phyloP scores from a whole-genome alignment of 2,797 vertebrate genomes.

The Acanthornis magna region DNA sequence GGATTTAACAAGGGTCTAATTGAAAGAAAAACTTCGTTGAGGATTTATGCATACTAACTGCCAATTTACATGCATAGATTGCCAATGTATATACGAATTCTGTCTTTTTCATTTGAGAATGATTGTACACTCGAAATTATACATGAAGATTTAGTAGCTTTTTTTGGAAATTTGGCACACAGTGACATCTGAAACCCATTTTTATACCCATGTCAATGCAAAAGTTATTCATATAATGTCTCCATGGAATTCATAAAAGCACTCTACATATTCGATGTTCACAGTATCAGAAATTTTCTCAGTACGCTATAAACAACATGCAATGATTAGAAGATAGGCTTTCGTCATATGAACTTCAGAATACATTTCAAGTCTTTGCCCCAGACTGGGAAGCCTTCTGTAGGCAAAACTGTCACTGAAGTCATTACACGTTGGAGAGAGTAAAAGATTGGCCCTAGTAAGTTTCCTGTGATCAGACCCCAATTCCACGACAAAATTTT shows the following conservation, averaged over 20 bases:
- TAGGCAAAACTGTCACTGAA: conserved; percentile 12
- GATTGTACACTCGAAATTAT: conserved; percentile 60
- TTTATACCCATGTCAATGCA: conserved; percentile 59
- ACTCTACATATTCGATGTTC: conserved; percentile 33
- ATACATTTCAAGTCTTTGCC: conserved; percentile 4
- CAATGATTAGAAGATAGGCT: conserved; percentile 37
- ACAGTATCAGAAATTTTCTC: conserved; percentile 44
- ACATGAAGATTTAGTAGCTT: conserved; percentile 58
- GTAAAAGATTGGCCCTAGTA: not conserved
- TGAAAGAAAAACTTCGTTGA: conserved; percentile 52
- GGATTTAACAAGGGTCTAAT: conserved; percentile 62
- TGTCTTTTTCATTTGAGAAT: conserved; percentile 60
- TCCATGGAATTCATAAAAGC: conserved; percentile 56
- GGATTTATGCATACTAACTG: conserved; percentile 58
- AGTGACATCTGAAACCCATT: conserved; percentile 62
- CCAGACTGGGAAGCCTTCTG: not conserved
- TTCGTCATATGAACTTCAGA: conserved; percentile 32
- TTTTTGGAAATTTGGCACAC: conserved; percentile 59
- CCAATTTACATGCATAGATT: conserved; percentile 56
- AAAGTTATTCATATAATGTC: conserved; percentile 50
- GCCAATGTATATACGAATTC: conserved; percentile 60
- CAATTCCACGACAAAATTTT: not conserved
- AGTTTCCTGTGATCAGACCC: not conserved
- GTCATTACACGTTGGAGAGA: not conserved
- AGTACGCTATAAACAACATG: conserved; percentile 22